Base-by-base conservation (phyloP, 2,113 vertebrate species). In the Mastomys coucha region DNA sequence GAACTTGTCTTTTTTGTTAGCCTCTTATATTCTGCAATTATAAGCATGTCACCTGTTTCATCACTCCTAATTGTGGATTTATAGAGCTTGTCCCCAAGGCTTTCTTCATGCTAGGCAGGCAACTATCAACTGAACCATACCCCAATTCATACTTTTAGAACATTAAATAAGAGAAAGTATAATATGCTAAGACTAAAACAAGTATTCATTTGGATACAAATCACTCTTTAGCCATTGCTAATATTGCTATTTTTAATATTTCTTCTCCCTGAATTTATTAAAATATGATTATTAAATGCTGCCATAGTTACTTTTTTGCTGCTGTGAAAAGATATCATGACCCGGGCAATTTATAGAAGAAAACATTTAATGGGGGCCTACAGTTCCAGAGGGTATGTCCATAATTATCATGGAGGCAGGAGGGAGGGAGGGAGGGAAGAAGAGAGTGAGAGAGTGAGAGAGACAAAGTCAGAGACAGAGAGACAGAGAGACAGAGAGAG, bases 211-310 rank as follows among this genome's bases (percentile, higher is more conserved):
- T 80, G 56, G 13, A 63, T 42, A 70, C 36, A 73, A 9, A 45
- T 26, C 58, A 80, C 14, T 67, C 31, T 81, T 90, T 75, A 73
- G 45, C 33, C 60, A 90, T 86, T 90, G 13, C 67, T 81, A 95
- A 56, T 93, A 93, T 28, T 91, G 42, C 3, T 51, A 49, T 51
- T 63, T 77, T 42, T 86, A 56, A 56, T 26, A 73, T 72, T 89
- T 49, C 72, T 72, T 92, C 16, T 56, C 65, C 31, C 65, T 65
- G 13, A 85, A 80, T 72, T 96, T 95, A 86, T 77, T 65, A 92
- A 90, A 92, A 67, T 80, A 80, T 73, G 24, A 42, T 90, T 11
- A 80, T 7, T n/a, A 51, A n/a, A 53, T 56, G 33, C 33, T n/a
- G 17, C n/a, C 19, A 56, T 51, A 51, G 51, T n/a, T 56, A n/a